A percentile compares a stretch with the other conserved stretches of the same genome.
Conservation (phyloP, 2,888 invertebrate genomes). For the Microctonus hyperodae region DNA sequence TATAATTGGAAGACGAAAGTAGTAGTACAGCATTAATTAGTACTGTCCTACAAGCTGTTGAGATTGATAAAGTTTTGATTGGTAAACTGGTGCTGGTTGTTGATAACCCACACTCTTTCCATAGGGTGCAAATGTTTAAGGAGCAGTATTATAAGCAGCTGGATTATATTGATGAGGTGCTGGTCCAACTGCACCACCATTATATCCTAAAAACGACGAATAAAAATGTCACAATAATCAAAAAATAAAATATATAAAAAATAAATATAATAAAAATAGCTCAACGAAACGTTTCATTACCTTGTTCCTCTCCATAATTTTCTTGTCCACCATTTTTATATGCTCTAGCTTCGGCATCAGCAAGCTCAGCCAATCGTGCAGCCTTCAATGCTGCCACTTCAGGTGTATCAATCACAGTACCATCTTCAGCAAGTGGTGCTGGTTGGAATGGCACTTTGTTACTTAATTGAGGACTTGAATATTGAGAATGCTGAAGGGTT, state of each 20-base stretch:
- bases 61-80: conserved; percentile 53
- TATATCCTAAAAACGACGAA: conserved; percentile 44
- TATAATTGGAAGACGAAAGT: neutral
- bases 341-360: conserved; percentile 61
- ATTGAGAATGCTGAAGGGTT: conserved; percentile 38
- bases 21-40: conserved; percentile 35
- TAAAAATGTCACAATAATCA: conserved; percentile 25
- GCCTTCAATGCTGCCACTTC: conserved; percentile 61
- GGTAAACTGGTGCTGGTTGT: conserved; percentile 47
- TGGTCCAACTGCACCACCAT: conserved; percentile 32
- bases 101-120: conserved; percentile 29
- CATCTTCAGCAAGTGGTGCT: conserved; percentile 60
- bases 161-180: conserved; percentile 39
- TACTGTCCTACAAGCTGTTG: conserved; percentile 49
- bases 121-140: conserved; percentile 48
- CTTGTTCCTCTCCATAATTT: conserved; percentile 48
- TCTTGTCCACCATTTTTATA: conserved; percentile 52
- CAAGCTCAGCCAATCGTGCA: conserved; percentile 57
- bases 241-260: conserved; percentile 11
- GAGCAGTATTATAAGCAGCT: conserved; percentile 42
- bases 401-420: conserved; percentile 60
- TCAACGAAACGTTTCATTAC: conserved; percentile 36
- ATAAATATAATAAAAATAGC: too few species aligned
- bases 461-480: conserved; percentile 25
- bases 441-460: conserved; percentile 54